phyloP scores from a whole-genome alignment of 2,113 vertebrate species.

The Cephalophus harveyi region DNA sequence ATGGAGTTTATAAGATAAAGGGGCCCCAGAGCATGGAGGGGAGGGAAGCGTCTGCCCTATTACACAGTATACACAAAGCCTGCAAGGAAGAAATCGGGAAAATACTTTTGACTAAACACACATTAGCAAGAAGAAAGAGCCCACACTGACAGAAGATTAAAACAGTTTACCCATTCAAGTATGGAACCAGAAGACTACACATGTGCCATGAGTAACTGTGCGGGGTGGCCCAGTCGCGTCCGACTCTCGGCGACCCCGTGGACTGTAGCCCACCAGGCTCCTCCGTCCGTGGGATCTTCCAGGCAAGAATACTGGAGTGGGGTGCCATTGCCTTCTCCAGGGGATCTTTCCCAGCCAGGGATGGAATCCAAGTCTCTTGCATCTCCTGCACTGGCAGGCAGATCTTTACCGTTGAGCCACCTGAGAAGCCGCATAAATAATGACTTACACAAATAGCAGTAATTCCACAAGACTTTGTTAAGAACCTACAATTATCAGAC shows the following conservation, averaged over 20 bases:
- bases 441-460: not conserved
- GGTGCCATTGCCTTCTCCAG: not conserved
- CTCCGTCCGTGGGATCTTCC: not conserved
- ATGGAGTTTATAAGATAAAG: not conserved
- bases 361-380: not conserved
- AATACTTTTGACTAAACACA: not conserved
- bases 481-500: not conserved
- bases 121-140: not conserved
- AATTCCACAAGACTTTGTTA: not conserved
- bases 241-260: accelerated
- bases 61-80: not conserved
- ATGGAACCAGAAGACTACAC: not conserved
- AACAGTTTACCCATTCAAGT: not conserved
- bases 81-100: not conserved
- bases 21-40: not conserved
- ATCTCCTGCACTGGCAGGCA: not conserved
- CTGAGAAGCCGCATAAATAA: not conserved
- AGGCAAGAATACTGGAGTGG: not conserved
- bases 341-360: not conserved
- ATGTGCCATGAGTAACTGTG: not conserved
- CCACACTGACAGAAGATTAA: not conserved
- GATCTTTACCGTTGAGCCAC: not conserved
- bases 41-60: not conserved
- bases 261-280: not conserved
- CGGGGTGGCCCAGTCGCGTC: not conserved